Evolutionary conservation across 2,797 vertebrate species (phyloP).

Genomic region (Hirundo rustica): DNA sequence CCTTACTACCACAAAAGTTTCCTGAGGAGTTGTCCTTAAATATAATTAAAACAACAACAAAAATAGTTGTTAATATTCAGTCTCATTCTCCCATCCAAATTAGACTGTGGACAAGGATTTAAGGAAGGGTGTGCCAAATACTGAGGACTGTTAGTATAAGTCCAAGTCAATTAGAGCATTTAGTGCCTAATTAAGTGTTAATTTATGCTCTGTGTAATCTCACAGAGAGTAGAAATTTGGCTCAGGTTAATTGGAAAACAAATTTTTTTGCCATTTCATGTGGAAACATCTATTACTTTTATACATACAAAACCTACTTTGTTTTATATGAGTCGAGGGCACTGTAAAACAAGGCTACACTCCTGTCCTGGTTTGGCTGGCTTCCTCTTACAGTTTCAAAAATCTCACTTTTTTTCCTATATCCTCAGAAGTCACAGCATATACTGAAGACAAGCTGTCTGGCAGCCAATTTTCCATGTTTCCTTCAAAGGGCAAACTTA

Average conservation of each 20-base stretch:
- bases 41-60: not conserved
- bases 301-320: not conserved
- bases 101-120: not conserved
- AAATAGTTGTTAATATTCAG: not conserved
- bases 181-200: constrained; percentile 16
- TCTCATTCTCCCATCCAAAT: not conserved
- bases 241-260: not conserved
- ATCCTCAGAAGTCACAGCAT: constrained; percentile 3
- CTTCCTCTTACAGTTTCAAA: not conserved
- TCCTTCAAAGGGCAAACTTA: not conserved
- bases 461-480: constrained; percentile 2
- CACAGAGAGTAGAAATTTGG: not conserved
- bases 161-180: not conserved
- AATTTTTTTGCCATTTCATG: not conserved
- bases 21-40: constrained; percentile 7
- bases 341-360: not conserved
- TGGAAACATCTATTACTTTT: constrained; percentile 4
- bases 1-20: not conserved
- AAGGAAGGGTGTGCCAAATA: not conserved
- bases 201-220: not conserved
- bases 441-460: not conserved
- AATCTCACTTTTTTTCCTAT: not conserved
- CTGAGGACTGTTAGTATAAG: not conserved
- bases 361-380: not conserved
- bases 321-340: not conserved